A percentile compares a stretch with the other conserved stretches of the same genome.
Conservation (phyloP, 2,113 vertebrate species). For the Electrona antarctica region DNA sequence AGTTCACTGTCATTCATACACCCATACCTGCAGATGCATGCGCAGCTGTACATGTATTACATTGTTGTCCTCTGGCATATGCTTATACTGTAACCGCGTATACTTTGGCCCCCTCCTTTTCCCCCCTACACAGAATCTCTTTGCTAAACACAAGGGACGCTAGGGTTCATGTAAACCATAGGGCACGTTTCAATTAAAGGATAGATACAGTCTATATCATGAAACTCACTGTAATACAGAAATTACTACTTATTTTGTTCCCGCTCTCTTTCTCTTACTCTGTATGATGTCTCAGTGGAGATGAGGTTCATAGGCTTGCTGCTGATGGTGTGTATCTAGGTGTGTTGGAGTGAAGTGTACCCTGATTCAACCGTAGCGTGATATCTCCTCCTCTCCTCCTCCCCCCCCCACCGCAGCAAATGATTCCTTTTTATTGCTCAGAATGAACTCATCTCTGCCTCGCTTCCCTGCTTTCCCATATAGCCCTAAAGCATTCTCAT, state of each 20-base stretch:
- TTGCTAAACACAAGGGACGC: too few relatives aligned
- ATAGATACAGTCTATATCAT: too few relatives aligned
- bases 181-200: too few relatives aligned
- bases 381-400: constrained; percentile 7
- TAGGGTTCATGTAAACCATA: too few relatives aligned
- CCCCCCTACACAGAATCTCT: too few relatives aligned
- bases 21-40: too few relatives aligned
- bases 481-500: constrained; percentile 50
- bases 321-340: constrained; percentile 1
- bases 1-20: too few relatives aligned
- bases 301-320: constrained; percentile 20
- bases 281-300: not conserved
- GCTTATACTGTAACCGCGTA: too few relatives aligned
- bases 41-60: too few relatives aligned
- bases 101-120: too few relatives aligned
- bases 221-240: too few relatives aligned
- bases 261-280: constrained; percentile 18
- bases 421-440: constrained; percentile 53
- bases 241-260: not conserved
- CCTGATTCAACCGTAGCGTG: not conserved
- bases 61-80: too few relatives aligned
- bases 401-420: constrained; percentile 19
- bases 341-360: constrained; percentile 3
- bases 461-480: constrained; percentile 24
- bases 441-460: constrained; percentile 38